Percentiles rank a stretch among this genome's conserved stretches.
These are phyloP conservation scores for Acrocera orbiculus DNA, from an alignment of 2,888 invertebrate species.

Conservation along the genomic window DNA sequence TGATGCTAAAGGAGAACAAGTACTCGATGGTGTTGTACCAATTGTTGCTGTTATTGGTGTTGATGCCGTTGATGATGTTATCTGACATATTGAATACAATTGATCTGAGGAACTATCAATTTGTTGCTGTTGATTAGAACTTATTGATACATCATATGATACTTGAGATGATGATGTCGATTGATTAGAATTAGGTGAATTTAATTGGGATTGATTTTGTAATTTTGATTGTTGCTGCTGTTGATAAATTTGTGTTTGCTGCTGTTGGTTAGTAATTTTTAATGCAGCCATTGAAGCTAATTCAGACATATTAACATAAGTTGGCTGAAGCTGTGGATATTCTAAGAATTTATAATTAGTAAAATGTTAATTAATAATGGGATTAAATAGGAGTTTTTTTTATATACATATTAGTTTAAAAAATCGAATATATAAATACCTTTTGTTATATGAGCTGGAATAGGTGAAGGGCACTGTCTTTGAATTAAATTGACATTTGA, in stretches of 20 bases:
- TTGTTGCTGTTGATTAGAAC: conserved; percentile 9
- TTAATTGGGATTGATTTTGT: conserved; percentile 18
- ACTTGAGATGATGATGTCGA: conserved; percentile 21
- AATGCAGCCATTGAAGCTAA: conserved; percentile 64
- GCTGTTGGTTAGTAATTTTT: conserved; percentile 42
- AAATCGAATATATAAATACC: conserved; percentile 27
- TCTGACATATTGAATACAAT: conserved; percentile 17
- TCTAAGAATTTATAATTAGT: conserved; percentile 10
- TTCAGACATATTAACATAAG: conserved; percentile 87
- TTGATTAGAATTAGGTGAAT: conserved; percentile 9
- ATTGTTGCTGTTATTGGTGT: conserved; percentile 4
- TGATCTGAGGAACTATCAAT: conserved; percentile 10
- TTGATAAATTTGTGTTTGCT: conserved; percentile 23
- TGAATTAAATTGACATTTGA: conserved; percentile 28
- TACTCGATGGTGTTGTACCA: conserved; percentile 21
- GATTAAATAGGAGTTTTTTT: background rate
- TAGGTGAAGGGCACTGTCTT: conserved; percentile 46
- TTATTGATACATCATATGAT: conserved; percentile 20
- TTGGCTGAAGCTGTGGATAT: conserved; percentile 38
- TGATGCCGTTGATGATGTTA: conserved; percentile 13
- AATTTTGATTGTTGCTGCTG: conserved; percentile 31
- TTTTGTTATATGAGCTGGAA: conserved; percentile 63
- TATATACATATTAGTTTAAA: too few relatives aligned
- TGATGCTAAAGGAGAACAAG: conserved; percentile 13
- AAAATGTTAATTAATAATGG: background rate